Percentiles rank a stretch among this genome's conserved stretches.
phyloP scores from a whole-genome alignment of 35 echinoderm and acorn worm genomes.

The Apostichopus californicus region DNA sequence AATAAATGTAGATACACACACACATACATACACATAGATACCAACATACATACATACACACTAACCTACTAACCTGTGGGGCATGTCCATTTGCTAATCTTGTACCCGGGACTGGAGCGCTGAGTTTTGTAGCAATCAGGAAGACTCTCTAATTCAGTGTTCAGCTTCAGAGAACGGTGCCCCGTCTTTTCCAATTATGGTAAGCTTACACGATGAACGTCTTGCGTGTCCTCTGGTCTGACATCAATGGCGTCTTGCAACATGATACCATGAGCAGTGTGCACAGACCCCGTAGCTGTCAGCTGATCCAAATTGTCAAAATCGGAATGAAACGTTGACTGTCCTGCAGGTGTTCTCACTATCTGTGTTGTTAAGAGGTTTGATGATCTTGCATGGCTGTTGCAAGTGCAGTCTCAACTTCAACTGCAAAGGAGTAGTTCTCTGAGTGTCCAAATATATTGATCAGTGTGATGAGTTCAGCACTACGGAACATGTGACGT shows the following conservation, averaged over 20 bases:
- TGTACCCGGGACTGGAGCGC: no score
- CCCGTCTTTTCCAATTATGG: no score
- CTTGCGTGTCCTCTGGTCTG: no score
- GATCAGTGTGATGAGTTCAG: conserved; percentile 62
- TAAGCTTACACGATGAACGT: no score
- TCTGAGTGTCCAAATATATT: conserved; percentile 74
- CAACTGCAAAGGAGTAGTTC: conserved; percentile 59
- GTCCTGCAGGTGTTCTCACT: conserved; percentile 37
- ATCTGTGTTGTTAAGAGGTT: conserved; percentile 59
- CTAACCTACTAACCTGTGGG: no score
- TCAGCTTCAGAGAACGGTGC: no score
- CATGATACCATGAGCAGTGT: conserved; percentile 75
- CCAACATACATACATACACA: no score
- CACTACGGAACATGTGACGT: conserved; percentile 65
- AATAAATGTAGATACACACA: no score
- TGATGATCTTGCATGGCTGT: conserved; percentile 55
- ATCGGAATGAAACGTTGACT: conserved; percentile 67
- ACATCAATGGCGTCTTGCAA: conserved; percentile 50
- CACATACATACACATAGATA: no score
- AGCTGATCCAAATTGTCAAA: conserved; percentile 75
- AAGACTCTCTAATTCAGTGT: no score
- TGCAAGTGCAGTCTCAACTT: conserved; percentile 71
- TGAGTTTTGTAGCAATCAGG: no score
- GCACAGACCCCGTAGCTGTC: conserved; percentile 41
- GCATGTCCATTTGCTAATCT: no score